Conservation (phyloP, 2,888 invertebrate genomes). For the Elysia crispata region DNA sequence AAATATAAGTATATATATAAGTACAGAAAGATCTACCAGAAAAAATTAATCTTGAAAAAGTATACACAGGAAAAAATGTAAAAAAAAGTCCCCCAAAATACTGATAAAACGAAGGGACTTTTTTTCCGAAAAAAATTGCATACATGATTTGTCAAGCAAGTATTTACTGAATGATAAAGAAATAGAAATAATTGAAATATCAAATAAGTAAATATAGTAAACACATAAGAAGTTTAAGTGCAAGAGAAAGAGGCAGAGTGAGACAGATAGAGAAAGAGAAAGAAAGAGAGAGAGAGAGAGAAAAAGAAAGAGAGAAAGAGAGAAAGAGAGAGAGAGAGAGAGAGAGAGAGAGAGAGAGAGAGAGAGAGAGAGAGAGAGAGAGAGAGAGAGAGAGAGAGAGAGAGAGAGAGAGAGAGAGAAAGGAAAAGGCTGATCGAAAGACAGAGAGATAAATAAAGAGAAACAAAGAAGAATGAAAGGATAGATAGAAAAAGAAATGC, state of each 20-base stretch:
- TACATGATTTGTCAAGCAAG: too few relatives aligned
- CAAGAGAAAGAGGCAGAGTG: background rate
- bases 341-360: background rate
- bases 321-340: background rate
- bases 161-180: background rate
- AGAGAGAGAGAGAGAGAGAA: constrained; percentile 12
- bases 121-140: too few relatives aligned
- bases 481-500: too few relatives aligned
- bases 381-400: constrained; percentile 17
- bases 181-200: background rate
- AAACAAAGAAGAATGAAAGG: too few relatives aligned
- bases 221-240: background rate
- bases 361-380: constrained; percentile 9
- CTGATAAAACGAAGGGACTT: too few relatives aligned
- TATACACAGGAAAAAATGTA: too few relatives aligned
- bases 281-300: background rate
- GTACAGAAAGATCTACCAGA: too few relatives aligned
- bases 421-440: background rate
- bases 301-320: background rate
- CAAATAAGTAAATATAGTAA: background rate
- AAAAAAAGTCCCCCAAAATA: too few relatives aligned
- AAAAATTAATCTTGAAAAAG: too few relatives aligned
- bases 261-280: background rate
- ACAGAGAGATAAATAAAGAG: background rate
- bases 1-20: too few relatives aligned